Percentiles rank a stretch among this genome's conserved stretches.
Evolutionary conservation across 1,140 invertebrate species (phyloP).

Genomic region (Zaprionus inermis): DNA sequence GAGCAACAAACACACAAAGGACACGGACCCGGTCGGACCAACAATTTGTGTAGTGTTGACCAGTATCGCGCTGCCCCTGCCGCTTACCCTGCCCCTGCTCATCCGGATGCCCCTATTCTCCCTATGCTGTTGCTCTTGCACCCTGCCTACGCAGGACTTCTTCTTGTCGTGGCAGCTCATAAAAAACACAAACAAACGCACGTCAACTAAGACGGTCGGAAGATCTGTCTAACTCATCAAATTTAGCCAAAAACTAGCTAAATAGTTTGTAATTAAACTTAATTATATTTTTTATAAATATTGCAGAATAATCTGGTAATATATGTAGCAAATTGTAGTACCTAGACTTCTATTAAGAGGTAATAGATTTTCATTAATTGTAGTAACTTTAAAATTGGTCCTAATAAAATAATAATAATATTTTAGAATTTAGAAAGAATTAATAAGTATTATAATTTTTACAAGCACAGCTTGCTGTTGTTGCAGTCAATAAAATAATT

Average conservation of each 20-base stretch:
- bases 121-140: neutral
- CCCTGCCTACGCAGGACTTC: neutral
- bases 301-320: no score
- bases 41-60: conserved; percentile 80
- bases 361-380: no score
- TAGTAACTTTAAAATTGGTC: no score
- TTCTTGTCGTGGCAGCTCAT: conserved; percentile 64
- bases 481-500: no score
- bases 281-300: neutral
- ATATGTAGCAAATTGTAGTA: no score
- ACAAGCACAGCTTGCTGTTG: no score
- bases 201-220: conserved; percentile 42
- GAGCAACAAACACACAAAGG: conserved; percentile 49
- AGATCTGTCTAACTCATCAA: neutral
- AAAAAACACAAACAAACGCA: conserved; percentile 76
- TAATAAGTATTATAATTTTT: no score
- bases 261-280: neutral
- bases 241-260: conserved; percentile 49
- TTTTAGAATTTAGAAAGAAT: no score
- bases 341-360: no score
- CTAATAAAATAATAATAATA: no score
- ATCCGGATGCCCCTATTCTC: neutral
- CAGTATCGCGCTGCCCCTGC: conserved; percentile 37
- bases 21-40: conserved; percentile 66
- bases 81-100: neutral